Percentiles rank a stretch among this genome's conserved stretches.
phyloP scores from a whole-genome alignment of 2,888 invertebrate genomes.

The Chydorus sphaericus region DNA sequence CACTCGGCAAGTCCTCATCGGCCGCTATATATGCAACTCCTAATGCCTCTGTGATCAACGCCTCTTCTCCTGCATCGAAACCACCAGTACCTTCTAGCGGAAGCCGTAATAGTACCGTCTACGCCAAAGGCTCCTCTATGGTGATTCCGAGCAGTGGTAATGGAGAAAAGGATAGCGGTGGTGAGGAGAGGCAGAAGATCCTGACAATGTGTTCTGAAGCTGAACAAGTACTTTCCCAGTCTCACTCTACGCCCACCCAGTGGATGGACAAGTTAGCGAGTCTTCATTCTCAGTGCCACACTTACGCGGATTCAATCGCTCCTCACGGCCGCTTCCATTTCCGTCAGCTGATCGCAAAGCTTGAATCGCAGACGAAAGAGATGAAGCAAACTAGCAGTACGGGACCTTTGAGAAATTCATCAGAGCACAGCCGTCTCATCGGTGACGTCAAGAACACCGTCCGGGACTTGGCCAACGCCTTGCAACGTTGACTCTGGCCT shows the following conservation, averaged over 20 bases:
- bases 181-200: slow-evolving; percentile 16
- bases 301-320: slow-evolving; percentile 67
- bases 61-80: no score
- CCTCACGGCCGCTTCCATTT: slow-evolving; percentile 80
- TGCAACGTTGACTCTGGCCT: slow-evolving; percentile 51
- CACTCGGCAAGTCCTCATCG: slow-evolving; percentile 26
- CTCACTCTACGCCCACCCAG: slow-evolving; percentile 33
- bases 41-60: slow-evolving; percentile 5
- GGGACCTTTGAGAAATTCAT: slow-evolving; percentile 38
- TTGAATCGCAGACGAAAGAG: slow-evolving; percentile 52
- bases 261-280: slow-evolving; percentile 62
- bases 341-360: slow-evolving; percentile 51
- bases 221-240: slow-evolving; percentile 20
- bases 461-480: slow-evolving; percentile 56
- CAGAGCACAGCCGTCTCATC: slow-evolving; percentile 49
- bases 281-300: slow-evolving; percentile 65
- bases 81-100: slow-evolving; percentile 18
- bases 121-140: slow-evolving; percentile 8
- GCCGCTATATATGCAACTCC: slow-evolving; percentile 70
- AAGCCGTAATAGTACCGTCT: slow-evolving; percentile 17
- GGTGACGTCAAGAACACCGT: slow-evolving; percentile 56
- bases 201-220: slow-evolving; percentile 22
- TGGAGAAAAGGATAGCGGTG: not conserved
- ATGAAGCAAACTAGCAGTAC: slow-evolving; percentile 47
- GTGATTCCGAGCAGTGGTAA: not conserved